Evolutionary conservation across 2,888 invertebrate genomes (phyloP).

Genomic region (Hypselothyrea guttata): DNA sequence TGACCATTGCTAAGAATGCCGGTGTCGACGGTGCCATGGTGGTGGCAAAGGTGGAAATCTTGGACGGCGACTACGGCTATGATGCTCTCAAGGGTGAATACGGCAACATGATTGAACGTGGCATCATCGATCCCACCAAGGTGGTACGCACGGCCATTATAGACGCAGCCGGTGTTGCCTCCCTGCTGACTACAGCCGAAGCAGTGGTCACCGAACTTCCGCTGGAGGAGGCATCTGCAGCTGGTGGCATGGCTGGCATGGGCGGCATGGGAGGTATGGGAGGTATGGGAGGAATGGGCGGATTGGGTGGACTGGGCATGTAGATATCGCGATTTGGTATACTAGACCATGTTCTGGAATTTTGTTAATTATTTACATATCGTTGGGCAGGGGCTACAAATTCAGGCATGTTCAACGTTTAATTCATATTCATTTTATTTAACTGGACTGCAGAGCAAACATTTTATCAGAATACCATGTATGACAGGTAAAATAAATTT

Average conservation of each 20-base stretch:
- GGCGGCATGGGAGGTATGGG: slow-evolving; percentile 44
- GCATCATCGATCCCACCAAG: slow-evolving; percentile 98
- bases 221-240: slow-evolving; percentile 88
- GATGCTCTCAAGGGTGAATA: slow-evolving; percentile 95
- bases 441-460: slow-evolving; percentile 36
- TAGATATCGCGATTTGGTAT: slow-evolving; percentile 3
- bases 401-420: too few species aligned
- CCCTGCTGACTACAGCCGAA: slow-evolving; percentile 96
- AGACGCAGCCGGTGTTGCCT: slow-evolving; percentile 98
- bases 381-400: too few species aligned
- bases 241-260: slow-evolving; percentile 26
- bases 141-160: slow-evolving; percentile 93
- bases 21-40: slow-evolving; percentile 96
- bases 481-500: too few species aligned
- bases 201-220: slow-evolving; percentile 98
- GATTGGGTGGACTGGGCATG: slow-evolving; percentile 55
- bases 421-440: not conserved
- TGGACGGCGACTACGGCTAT: slow-evolving; percentile 90
- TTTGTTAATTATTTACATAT: too few species aligned
- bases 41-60: slow-evolving; percentile 94
- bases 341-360: too few species aligned
- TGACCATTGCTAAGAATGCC: slow-evolving; percentile 95
- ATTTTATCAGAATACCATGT: not conserved
- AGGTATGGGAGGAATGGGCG: slow-evolving; percentile 50
- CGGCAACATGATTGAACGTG: slow-evolving; percentile 96